Evolutionary conservation across 2,797 vertebrate genomes (phyloP).

Genomic region (Epinephelus awoara): DNA sequence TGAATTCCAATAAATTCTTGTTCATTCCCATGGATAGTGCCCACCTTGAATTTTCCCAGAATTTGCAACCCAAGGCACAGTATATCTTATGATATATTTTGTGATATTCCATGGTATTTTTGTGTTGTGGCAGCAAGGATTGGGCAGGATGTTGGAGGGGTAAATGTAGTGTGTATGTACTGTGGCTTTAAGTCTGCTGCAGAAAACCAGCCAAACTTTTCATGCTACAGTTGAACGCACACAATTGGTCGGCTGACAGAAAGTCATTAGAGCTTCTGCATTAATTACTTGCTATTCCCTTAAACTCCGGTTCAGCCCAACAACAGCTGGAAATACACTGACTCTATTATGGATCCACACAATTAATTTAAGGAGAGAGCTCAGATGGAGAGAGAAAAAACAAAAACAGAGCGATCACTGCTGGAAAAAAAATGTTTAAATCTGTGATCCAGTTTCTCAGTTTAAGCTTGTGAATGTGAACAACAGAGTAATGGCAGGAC

Average conservation of each 20-base stretch:
- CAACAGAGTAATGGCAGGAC: background rate
- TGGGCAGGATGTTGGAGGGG: background rate
- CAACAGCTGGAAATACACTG: conserved; percentile 1
- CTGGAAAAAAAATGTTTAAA: background rate
- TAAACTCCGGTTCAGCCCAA: conserved; percentile 11
- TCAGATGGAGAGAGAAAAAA: background rate
- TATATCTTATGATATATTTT: background rate
- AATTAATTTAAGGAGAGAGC: conserved; percentile 15
- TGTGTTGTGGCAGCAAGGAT: background rate
- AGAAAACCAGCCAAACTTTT: conserved; percentile 25
- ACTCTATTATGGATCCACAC: conserved; percentile 22
- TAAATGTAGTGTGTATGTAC: rapidly evolving
- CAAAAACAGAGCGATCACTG: background rate
- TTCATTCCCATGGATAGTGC: too few relatives aligned
- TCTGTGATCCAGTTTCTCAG: background rate
- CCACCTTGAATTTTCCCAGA: too few relatives aligned
- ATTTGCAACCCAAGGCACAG: too few relatives aligned
- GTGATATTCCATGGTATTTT: background rate
- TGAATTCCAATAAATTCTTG: too few relatives aligned
- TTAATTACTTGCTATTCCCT: conserved; percentile 35
- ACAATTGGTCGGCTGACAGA: conserved; percentile 40
- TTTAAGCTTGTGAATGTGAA: background rate
- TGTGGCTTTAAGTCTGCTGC: background rate
- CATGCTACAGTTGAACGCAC: conserved; percentile 33
- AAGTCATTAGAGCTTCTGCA: conserved; percentile 42